Evolutionary conservation across 1,140 invertebrate genomes (phyloP), one percentile per base, ranked within the genome.

Genomic region (Bombus superbus): DNA sequence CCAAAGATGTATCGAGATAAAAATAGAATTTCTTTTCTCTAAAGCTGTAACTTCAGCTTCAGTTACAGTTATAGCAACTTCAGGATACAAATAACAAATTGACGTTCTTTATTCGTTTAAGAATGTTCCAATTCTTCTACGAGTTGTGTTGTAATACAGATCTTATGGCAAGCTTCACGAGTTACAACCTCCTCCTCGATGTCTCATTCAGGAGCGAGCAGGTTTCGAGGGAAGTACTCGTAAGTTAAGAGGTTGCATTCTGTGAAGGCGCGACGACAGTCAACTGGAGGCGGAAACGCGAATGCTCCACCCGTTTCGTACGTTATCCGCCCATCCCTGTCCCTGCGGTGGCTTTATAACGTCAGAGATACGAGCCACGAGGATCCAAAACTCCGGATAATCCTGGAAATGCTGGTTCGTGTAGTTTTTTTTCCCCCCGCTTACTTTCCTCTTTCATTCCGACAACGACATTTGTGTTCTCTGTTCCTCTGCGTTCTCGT

Each of bases 371-470:
- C 88, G 88, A 80, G 84, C 73, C 40, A 72, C 79, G 22, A 35
- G 53, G 72, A 87, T 87, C 64, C 68, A 35, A 40, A 88, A 53
- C 69, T 87, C 73, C 79, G 75, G 69, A 87, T 90, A 89, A 90
- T 89, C 79, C 79, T 62, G 75, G 79, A 87, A 85, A 79, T 76
- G 68, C 66, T 62, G 76, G 47, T 71, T 64, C 79, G 18, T 66
- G 25, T 78, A 81, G n/a, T 47, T 57, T 32, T 8, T 28, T 62
- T 9, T 28, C 35, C 11, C 28, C 10, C 28, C 15, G 25, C n/a
- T 62, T 62, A 32, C 15, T 32, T 32, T 66, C 15, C 15, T 22
- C 15, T 66, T 66, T 66, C 9, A 15, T 22, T 64, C 32, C 32
- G 5, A 35, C 28, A 28, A 32, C 15, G 42, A n/a, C 15, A 42